These are phyloP conservation scores for Pocillopora grandis DNA, from an alignment of 92 coral and sea anemone genomes.

Conservation along the genomic window DNA sequence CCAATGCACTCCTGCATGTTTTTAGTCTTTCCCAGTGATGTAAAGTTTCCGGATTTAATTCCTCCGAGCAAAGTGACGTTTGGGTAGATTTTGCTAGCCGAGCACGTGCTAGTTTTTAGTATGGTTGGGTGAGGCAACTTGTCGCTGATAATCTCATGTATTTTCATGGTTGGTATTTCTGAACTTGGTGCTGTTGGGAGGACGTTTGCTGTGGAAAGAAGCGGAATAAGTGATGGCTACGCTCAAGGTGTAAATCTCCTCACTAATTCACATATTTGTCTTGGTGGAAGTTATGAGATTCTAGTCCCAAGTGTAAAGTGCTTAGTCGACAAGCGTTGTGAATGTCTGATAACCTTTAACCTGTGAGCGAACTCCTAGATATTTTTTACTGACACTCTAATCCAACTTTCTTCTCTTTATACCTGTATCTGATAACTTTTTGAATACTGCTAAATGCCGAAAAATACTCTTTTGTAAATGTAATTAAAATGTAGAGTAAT, in stretches of 20 bases:
- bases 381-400: too few relatives aligned
- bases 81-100: constrained; percentile 88
- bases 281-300: too few relatives aligned
- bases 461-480: too few relatives aligned
- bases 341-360: too few relatives aligned
- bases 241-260: not conserved
- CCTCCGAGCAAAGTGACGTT: constrained; percentile 96
- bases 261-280: not conserved
- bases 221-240: not conserved
- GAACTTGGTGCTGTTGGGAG: constrained; percentile 65
- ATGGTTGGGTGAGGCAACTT: constrained; percentile 90
- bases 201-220: constrained; percentile 60
- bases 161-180: constrained; percentile 49
- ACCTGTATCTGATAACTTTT: too few relatives aligned
- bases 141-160: constrained; percentile 90
- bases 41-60: constrained; percentile 92
- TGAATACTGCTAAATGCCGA: too few relatives aligned
- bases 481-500: not conserved
- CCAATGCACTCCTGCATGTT: constrained; percentile 99
- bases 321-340: too few relatives aligned
- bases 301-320: too few relatives aligned
- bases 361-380: too few relatives aligned
- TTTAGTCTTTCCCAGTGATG: constrained; percentile 85
- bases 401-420: too few relatives aligned
- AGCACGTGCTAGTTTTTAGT: constrained; percentile 88